These are phyloP conservation scores for Elephantulus edwardii DNA, from an alignment of 2,113 vertebrate species.

Conservation along the genomic window DNA sequence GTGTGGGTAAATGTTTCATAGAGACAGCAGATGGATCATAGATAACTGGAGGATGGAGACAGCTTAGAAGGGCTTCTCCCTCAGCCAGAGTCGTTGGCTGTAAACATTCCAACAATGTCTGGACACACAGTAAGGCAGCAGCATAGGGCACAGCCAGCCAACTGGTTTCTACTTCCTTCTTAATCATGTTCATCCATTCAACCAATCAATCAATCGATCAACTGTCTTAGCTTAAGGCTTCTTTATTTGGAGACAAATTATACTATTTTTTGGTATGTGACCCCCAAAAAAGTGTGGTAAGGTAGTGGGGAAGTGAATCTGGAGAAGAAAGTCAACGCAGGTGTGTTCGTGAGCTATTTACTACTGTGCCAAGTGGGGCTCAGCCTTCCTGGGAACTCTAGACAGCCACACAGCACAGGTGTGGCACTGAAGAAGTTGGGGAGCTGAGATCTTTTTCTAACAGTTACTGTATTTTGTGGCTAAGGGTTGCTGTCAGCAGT, in stretches of 20 bases:
- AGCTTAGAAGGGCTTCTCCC: constrained; percentile 67
- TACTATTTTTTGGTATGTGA: background rate
- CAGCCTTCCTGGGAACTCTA: background rate
- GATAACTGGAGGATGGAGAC: constrained; percentile 69
- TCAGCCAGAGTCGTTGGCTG: constrained; percentile 37
- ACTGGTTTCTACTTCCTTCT: background rate
- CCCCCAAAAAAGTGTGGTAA: background rate
- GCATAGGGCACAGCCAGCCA: background rate
- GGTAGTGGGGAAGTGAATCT: background rate
- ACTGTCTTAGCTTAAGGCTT: background rate
- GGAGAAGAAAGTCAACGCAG: background rate
- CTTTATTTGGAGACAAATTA: background rate
- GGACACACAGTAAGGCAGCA: background rate
- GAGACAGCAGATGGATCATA: constrained; percentile 77
- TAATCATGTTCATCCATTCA: background rate
- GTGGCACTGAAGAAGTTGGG: fast-evolving
- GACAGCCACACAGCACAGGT: background rate
- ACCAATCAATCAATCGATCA: background rate
- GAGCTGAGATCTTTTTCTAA: background rate
- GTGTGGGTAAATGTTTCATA: constrained; percentile 68
- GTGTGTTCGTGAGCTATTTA: background rate
- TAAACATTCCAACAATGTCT: background rate
- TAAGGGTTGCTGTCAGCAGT: background rate
- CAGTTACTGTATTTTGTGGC: background rate
- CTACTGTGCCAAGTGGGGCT: background rate